phyloP scores from a whole-genome alignment of 2,888 invertebrate species.

The Nymphalis urticae region DNA sequence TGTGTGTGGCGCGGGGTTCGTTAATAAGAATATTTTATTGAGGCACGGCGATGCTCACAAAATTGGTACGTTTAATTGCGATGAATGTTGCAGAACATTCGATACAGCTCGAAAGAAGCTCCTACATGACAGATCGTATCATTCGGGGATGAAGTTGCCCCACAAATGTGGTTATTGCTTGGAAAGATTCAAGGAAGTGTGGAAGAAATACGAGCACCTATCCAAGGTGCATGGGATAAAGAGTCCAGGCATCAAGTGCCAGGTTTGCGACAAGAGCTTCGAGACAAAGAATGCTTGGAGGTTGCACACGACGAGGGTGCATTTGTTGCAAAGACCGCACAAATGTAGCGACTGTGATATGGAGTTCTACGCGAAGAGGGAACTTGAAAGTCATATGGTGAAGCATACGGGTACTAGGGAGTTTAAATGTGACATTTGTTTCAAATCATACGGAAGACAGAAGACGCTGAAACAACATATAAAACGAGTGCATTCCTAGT shows the following conservation, averaged over 20 bases:
- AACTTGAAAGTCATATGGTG: conserved; percentile 56
- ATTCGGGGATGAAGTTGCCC: conserved; percentile 49
- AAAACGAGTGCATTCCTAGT: conserved; percentile 39
- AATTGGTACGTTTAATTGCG: conserved; percentile 59
- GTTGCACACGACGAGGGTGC: conserved; percentile 56
- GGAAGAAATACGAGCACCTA: conserved; percentile 54
- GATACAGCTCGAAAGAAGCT: conserved; percentile 68
- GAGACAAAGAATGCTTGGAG: conserved; percentile 51
- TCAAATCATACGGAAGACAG: conserved; percentile 54
- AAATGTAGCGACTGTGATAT: conserved; percentile 53
- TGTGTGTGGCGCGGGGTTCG: conserved; percentile 47
- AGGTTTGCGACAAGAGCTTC: conserved; percentile 56
- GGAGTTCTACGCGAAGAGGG: conserved; percentile 53
- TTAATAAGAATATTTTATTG: conserved; percentile 44
- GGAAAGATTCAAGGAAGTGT: conserved; percentile 54
- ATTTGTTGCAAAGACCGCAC: conserved; percentile 56
- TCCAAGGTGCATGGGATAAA: conserved; percentile 49
- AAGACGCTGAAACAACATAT: conserved; percentile 61
- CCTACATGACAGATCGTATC: conserved; percentile 70
- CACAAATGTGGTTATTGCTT: conserved; percentile 55
- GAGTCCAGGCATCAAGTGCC: conserved; percentile 50
- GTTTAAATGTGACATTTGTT: conserved; percentile 57
- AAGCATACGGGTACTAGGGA: conserved; percentile 56
- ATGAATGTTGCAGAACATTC: conserved; percentile 69
- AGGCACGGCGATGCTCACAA: conserved; percentile 60